phyloP scores from a whole-genome alignment of 2,888 invertebrate genomes.

The Lithosia quadra region DNA sequence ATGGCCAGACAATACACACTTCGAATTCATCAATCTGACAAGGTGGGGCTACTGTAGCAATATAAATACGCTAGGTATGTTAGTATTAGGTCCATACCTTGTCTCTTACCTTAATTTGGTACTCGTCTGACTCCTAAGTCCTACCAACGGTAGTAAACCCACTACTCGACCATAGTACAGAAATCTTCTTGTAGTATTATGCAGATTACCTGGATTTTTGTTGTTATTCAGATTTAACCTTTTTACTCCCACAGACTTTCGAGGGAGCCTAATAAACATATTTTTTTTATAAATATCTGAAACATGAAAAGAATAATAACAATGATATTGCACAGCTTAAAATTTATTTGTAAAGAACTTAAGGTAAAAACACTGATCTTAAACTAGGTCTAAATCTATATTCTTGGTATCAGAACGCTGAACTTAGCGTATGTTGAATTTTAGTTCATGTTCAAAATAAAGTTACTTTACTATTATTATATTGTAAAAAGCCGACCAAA shows the following conservation, averaged over 20 bases:
- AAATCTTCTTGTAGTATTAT: conserved; percentile 53
- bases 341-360: background rate
- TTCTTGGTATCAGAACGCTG: too few species aligned
- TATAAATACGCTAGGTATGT: background rate
- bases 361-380: too few species aligned
- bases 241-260: background rate
- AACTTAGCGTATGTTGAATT: too few species aligned
- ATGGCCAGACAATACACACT: too few species aligned
- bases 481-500: too few species aligned
- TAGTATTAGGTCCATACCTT: background rate
- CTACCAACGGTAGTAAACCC: conserved; percentile 62
- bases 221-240: background rate
- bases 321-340: background rate
- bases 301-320: background rate
- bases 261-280: background rate
- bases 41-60: background rate
- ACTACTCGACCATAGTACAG: conserved; percentile 57
- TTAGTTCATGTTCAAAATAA: too few species aligned
- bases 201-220: conserved; percentile 48
- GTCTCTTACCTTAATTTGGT: conserved; percentile 52
- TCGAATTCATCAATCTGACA: too few species aligned
- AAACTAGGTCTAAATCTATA: background rate
- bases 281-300: conserved; percentile 9
- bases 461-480: background rate
- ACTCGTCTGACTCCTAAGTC: conserved; percentile 49